A percentile compares a stretch with the other conserved stretches of the same genome.
These are phyloP conservation scores for Xestia sexstrigata DNA, from an alignment of 2,888 invertebrate genomes.

Conservation along the genomic window DNA sequence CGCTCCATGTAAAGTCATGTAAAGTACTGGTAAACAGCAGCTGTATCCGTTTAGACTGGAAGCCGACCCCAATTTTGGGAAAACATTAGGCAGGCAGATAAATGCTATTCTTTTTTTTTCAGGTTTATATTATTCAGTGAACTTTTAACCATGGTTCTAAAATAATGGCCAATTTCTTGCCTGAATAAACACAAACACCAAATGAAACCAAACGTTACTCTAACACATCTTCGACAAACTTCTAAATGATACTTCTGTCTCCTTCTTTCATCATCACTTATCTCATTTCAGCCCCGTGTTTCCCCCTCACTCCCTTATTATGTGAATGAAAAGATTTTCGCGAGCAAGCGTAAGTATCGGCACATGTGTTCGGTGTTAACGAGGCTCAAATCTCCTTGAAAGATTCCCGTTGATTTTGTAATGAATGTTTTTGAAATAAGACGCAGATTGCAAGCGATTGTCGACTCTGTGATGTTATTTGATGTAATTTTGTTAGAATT, in stretches of 20 bases:
- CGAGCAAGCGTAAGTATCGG: slow-evolving; percentile 35
- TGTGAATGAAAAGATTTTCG: slow-evolving; percentile 47
- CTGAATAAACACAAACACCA: neutral
- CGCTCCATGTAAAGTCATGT: too few relatives aligned
- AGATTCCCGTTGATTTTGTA: slow-evolving; percentile 35
- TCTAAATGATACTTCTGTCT: slow-evolving; percentile 36
- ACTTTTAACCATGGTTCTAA: neutral
- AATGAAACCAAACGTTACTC: neutral
- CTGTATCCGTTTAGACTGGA: too few relatives aligned
- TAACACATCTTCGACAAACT: neutral
- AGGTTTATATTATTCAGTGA: neutral
- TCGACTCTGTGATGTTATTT: neutral
- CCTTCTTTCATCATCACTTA: slow-evolving; percentile 11
- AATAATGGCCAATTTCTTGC: neutral
- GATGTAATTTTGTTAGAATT: neutral
- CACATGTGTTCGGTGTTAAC: slow-evolving; percentile 25
- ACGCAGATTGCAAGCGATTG: neutral
- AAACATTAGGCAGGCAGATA: too few relatives aligned
- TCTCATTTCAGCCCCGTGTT: slow-evolving; percentile 33
- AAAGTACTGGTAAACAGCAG: too few relatives aligned
- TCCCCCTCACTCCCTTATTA: slow-evolving; percentile 28
- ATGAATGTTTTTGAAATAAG: slow-evolving; percentile 17
- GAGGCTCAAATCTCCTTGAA: slow-evolving; percentile 16
- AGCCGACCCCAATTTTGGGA: too few relatives aligned
- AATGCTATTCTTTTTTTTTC: neutral